Base-by-base conservation (phyloP, 1,140 invertebrate genomes). In the Cryptotermes secundus region DNA sequence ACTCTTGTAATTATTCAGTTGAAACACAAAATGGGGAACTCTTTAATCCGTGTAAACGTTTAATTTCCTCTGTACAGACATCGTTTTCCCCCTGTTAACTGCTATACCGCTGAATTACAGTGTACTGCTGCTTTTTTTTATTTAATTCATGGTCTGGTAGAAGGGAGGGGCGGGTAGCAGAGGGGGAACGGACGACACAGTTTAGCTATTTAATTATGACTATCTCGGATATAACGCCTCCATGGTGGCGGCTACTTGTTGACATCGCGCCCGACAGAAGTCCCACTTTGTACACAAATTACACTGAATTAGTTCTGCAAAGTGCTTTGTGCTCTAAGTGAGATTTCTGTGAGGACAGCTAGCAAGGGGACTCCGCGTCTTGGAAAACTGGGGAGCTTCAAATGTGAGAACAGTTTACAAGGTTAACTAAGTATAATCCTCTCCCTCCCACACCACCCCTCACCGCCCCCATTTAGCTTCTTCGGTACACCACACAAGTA, bases 241-340 rank as follows among this genome's bases (percentile, higher is more conserved):
- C 26, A n/a, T 26, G 16, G 59, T 7, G 14, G 6, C 7, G 14
- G n/a, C 59, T 72, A 72, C 59, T 72, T 72, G 59, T 72, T 72
- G 59, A 72, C 59, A 72, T 31, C 26, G 45, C 14, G 14, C 3
- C 45, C 45, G 59, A 26, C 59, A 72, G 26, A 14, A 16, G 59
- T 31, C 26, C 59, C 59, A 72, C 59, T 72, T 72, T 72, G 59
- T 72, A 72, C 59, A 72, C 59, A 72, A 72, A 72, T 72, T 72
- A 72, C 59, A 72, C 31, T 72, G 26, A 72, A 72, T 72, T 72
- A 72, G 59, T 72, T 7, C n/a, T 26, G 59, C 59, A 72, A 72
- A 72, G 59, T 26, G n/a, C n/a, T 72, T 49, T 49, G 45, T 19
- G 45, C 45, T 49, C 1, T 49, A 49, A 31, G 59, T 72, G 59